Evolutionary conservation across 2,888 invertebrate genomes (phyloP).

Genomic region (Ochlodes sylvanus): DNA sequence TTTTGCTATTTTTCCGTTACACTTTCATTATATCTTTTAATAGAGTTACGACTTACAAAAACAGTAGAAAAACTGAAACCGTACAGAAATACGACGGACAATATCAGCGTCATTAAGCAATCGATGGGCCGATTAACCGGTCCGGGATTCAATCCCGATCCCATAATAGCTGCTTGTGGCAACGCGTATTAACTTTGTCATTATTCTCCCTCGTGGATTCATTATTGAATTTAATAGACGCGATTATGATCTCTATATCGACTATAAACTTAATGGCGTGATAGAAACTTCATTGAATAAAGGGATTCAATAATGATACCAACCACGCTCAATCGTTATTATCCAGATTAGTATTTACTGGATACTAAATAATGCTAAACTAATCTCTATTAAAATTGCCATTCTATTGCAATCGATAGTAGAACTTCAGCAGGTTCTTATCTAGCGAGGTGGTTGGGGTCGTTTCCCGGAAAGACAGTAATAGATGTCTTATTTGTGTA

Average conservation of each 20-base stretch:
- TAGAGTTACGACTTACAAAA: too few species aligned
- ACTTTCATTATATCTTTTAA: too few species aligned
- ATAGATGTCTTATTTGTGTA: too few species aligned
- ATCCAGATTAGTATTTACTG: neutral
- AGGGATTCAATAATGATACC: constrained; percentile 20
- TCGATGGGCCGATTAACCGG: constrained; percentile 46
- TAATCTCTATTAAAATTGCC: too few species aligned
- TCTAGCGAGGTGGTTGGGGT: too few species aligned
- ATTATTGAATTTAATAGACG: constrained; percentile 51
- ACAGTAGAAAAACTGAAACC: neutral
- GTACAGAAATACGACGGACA: constrained; percentile 45
- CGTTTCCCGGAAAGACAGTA: too few species aligned
- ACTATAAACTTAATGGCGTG: constrained; percentile 20
- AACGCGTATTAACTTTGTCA: constrained; percentile 48
- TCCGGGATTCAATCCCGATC: constrained; percentile 50
- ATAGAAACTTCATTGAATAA: constrained; percentile 26
- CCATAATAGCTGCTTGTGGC: constrained; percentile 45
- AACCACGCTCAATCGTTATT: constrained; percentile 3
- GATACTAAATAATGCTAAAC: neutral
- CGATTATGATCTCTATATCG: constrained; percentile 38
- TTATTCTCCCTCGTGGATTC: constrained; percentile 40
- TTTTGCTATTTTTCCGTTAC: too few species aligned
- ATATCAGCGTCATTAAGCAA: constrained; percentile 34
- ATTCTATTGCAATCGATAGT: too few species aligned
- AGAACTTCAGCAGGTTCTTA: too few species aligned